phyloP scores from a whole-genome alignment of 2,113 vertebrate genomes.

The Paedocypris sp. region DNA sequence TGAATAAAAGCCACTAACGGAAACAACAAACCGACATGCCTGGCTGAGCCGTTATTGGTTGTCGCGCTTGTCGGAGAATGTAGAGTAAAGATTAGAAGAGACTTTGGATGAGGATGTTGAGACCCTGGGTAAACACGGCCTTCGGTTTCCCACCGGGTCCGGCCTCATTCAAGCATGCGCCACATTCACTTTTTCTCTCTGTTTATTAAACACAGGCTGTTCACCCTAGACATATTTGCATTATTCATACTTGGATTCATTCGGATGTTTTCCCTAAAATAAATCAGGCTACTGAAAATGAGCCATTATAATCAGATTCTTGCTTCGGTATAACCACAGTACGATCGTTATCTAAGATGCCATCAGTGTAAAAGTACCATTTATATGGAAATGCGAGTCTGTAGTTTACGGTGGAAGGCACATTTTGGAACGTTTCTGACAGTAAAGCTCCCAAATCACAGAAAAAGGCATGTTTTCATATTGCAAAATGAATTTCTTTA shows the following conservation, averaged over 20 bases:
- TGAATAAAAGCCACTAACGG: conserved; percentile 2
- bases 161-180: conserved; percentile 7
- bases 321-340: conserved; percentile 13
- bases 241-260: conserved; percentile 31
- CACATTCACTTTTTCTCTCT: conserved; percentile 2
- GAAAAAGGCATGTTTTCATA: too few relatives aligned
- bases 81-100: conserved; percentile 15
- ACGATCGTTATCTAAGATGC: background rate
- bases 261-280: conserved; percentile 4
- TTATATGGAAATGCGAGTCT: conserved; percentile 10
- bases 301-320: conserved; percentile 29
- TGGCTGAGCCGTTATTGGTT: conserved; percentile 20
- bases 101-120: conserved; percentile 24
- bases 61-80: conserved; percentile 2
- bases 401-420: background rate
- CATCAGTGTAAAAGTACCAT: background rate
- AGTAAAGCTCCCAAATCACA: background rate
- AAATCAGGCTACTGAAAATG: conserved; percentile 22
- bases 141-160: conserved; percentile 22
- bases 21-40: conserved; percentile 10
- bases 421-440: background rate
- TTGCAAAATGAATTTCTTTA: background rate
- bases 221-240: conserved; percentile 25
- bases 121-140: conserved; percentile 1
- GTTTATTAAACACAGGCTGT: conserved; percentile 21